These are phyloP conservation scores for Magallana ariakensis DNA, from an alignment of 1,140 invertebrate species.

Conservation along the genomic window DNA sequence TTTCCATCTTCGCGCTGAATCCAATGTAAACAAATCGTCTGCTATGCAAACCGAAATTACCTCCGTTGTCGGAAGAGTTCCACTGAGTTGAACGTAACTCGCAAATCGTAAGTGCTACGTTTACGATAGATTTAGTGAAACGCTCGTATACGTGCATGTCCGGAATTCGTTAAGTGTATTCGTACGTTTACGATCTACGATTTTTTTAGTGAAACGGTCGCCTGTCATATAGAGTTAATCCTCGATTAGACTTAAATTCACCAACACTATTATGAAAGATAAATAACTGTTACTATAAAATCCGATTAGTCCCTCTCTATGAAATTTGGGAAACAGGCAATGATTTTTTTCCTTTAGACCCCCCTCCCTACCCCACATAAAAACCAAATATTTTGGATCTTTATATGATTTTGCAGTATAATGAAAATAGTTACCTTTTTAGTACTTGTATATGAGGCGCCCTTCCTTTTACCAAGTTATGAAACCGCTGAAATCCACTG, in stretches of 20 bases:
- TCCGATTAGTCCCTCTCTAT: constrained; percentile 32
- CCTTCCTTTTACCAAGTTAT: not conserved
- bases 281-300: too few relatives aligned
- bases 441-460: constrained; percentile 18
- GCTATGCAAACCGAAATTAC: not conserved
- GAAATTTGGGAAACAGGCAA: constrained; percentile 42
- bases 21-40: not conserved
- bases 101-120: not conserved
- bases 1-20: too few relatives aligned
- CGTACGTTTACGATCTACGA: not conserved
- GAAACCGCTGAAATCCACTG: constrained; percentile 16
- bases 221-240: too few relatives aligned
- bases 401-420: too few relatives aligned
- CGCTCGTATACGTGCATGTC: not conserved
- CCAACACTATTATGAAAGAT: too few relatives aligned
- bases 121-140: not conserved
- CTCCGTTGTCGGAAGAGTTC: not conserved
- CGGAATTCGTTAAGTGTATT: not conserved
- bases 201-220: not conserved
- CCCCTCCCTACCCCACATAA: not conserved
- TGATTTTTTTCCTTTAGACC: not conserved
- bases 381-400: not conserved
- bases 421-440: not conserved
- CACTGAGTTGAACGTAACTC: not conserved
- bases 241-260: too few relatives aligned